Evolutionary conservation across 2,888 invertebrate species (phyloP).

Genomic region (Eupelmus urozonus): DNA sequence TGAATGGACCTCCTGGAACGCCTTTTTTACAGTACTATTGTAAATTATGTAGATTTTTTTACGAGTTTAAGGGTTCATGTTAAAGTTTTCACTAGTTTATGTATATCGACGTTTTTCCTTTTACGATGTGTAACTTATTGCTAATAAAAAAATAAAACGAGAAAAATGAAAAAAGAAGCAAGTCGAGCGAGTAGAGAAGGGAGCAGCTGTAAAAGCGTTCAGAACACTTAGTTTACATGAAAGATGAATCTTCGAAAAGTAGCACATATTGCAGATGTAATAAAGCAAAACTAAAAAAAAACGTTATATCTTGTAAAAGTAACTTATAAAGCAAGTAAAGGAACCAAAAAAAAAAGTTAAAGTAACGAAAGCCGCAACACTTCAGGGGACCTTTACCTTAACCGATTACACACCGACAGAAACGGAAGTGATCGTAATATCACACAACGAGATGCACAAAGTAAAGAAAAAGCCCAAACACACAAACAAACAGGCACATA

Average conservation of each 20-base stretch:
- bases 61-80: constrained; percentile 53
- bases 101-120: constrained; percentile 48
- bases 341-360: constrained; percentile 34
- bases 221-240: constrained; percentile 28
- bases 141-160: neutral
- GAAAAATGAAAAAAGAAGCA: constrained; percentile 11
- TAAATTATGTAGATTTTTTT: constrained; percentile 59
- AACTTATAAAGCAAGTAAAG: constrained; percentile 34
- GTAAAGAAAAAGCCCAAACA: neutral
- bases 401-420: neutral
- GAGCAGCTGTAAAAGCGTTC: constrained; percentile 2
- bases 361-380: constrained; percentile 6
- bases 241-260: constrained; percentile 10
- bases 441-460: constrained; percentile 45
- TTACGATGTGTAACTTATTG: constrained; percentile 28
- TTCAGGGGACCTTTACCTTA: constrained; percentile 39
- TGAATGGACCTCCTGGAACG: constrained; percentile 41
- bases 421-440: constrained; percentile 4
- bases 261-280: constrained; percentile 27
- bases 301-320: constrained; percentile 42
- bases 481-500: neutral
- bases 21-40: constrained; percentile 57
- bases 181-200: neutral
- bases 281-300: constrained; percentile 15
- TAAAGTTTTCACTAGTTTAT: constrained; percentile 56